Evolutionary conservation across 2,797 vertebrate species (phyloP).

Genomic region (Pteronotus mesoamericanus): DNA sequence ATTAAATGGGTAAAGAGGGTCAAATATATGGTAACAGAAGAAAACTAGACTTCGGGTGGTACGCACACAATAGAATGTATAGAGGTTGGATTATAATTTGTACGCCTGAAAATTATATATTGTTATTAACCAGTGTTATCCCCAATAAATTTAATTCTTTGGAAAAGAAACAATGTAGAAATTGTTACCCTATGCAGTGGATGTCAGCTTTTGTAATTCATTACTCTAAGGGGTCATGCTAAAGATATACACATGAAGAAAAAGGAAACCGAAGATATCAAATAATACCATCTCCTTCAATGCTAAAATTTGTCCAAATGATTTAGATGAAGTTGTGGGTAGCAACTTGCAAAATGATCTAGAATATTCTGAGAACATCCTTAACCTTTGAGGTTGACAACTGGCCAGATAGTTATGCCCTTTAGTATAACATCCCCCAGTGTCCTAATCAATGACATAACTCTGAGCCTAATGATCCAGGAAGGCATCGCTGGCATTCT

Average conservation of each 20-base stretch:
- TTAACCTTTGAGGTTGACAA: constrained; percentile 52
- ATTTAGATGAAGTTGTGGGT: constrained; percentile 3
- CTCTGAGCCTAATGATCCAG: constrained; percentile 6
- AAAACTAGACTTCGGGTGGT: neutral
- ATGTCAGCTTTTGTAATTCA: neutral
- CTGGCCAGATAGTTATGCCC: neutral
- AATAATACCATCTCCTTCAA: neutral
- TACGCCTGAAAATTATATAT: neutral
- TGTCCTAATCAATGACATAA: neutral
- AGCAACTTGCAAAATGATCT: constrained; percentile 27
- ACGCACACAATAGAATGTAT: neutral
- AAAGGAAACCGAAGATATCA: neutral
- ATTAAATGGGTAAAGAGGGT: neutral
- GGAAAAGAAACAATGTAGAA: neutral
- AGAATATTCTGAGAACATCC: constrained; percentile 26
- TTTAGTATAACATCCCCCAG: neutral
- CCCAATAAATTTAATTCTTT: neutral
- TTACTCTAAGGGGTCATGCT: neutral
- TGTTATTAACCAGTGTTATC: neutral
- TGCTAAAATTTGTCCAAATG: neutral
- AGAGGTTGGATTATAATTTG: neutral
- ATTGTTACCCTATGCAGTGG: neutral
- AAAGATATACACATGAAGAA: neutral
- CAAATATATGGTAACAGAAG: neutral
- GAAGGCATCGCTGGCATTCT: neutral